Evolutionary conservation across 2,113 vertebrate genomes (phyloP).

Genomic region (Petrocephalus microphthalmus): DNA sequence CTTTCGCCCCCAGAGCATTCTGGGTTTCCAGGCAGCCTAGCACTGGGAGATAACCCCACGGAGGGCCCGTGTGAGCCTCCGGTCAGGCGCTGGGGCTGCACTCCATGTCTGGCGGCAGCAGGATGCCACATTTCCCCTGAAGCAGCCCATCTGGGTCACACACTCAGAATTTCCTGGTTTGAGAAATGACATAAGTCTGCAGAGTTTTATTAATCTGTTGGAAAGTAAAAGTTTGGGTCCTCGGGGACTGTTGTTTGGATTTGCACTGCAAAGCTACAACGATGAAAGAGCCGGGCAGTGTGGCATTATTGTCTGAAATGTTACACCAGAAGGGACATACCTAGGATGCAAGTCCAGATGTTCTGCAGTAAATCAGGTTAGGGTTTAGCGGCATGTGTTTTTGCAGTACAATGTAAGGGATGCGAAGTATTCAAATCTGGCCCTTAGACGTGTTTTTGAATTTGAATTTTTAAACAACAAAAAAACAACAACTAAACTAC

Average conservation of each 20-base stretch:
- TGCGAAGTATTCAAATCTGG: slow-evolving; percentile 1
- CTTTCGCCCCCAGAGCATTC: slow-evolving; percentile 24
- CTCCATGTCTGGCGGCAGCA: neutral
- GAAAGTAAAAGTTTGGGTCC: neutral
- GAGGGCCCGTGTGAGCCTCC: neutral
- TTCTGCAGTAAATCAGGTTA: neutral
- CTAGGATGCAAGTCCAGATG: neutral
- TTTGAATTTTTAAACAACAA: neutral
- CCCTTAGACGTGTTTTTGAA: neutral
- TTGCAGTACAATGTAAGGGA: neutral
- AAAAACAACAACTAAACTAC: neutral
- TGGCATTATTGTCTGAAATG: slow-evolving; percentile 9
- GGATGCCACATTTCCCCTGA: neutral
- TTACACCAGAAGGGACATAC: neutral
- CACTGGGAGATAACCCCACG: neutral
- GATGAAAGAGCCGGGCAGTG: neutral
- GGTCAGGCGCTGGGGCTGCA: neutral
- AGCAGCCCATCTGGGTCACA: neutral
- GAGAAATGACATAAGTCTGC: neutral
- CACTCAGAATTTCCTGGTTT: neutral
- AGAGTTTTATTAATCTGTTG: neutral
- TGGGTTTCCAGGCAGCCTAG: slow-evolving; percentile 1
- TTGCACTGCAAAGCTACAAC: neutral
- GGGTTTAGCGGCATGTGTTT: neutral
- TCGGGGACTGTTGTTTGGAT: neutral